These are phyloP conservation scores for Yponomeuta cagnagella DNA, from an alignment of 2,888 invertebrate species.

Conservation along the genomic window DNA sequence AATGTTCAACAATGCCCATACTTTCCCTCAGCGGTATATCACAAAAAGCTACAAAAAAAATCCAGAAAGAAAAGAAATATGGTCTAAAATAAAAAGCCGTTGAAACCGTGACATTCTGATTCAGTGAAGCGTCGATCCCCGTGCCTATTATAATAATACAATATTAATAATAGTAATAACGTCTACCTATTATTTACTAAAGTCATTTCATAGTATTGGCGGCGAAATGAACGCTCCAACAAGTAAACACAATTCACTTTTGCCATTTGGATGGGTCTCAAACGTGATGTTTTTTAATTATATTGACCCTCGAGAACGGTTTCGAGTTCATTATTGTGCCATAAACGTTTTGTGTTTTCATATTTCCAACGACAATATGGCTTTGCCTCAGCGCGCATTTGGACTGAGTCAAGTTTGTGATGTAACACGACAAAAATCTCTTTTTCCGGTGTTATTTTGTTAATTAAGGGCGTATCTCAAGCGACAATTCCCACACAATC, in stretches of 20 bases:
- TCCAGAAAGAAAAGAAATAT: conserved; percentile 29
- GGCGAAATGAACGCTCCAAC: conserved; percentile 37
- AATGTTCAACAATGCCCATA: conserved; percentile 19
- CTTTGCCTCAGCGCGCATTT: not conserved
- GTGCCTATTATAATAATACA: conserved; percentile 57
- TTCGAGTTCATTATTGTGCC: conserved; percentile 50
- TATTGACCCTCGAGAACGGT: conserved; percentile 57
- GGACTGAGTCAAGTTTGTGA: not conserved
- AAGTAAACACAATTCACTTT: conserved; percentile 68
- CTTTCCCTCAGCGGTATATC: conserved; percentile 16
- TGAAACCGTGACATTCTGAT: conserved; percentile 57
- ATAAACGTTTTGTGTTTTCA: conserved; percentile 26
- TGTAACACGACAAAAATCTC: too few species aligned
- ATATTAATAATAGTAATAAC: conserved; percentile 54
- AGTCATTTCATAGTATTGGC: conserved; percentile 46
- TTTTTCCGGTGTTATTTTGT: too few species aligned
- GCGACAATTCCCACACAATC: too few species aligned
- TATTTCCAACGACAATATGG: not conserved
- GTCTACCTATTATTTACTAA: conserved; percentile 43
- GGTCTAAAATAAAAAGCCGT: conserved; percentile 40
- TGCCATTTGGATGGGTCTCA: conserved; percentile 65
- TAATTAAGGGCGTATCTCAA: too few species aligned
- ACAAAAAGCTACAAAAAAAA: conserved; percentile 27
- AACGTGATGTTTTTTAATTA: conserved; percentile 65
- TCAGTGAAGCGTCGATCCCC: conserved; percentile 68